Evolutionary conservation across 2,113 vertebrate species (phyloP), one percentile per base, ranked within the genome.

Genomic region (Zosterops japonicus): DNA sequence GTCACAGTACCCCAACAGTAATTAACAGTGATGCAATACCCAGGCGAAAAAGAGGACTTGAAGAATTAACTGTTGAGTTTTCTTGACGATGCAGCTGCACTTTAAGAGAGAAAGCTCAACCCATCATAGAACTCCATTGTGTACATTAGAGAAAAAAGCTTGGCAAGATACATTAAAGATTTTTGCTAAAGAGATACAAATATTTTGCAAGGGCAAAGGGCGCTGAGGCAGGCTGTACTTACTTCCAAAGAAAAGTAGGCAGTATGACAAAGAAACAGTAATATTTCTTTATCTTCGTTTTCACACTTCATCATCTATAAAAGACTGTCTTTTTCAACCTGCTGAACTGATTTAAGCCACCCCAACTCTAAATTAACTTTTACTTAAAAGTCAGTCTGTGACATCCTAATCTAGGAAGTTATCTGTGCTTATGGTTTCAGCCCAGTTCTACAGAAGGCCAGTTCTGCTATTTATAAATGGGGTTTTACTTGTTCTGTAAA

Each of bases 21-120:
- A 97, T 97, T 98, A 97, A 97, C 93, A 87, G 95, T 97, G 97
- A 97, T 96, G 96, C 95, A 97, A 98, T 97, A 97, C 96, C 95
- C 96, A 97, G 96, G 96, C 87, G 97, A 96, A 97, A 96, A 95
- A 96, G 89, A 89, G 74, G 86, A 94, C 95, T 97, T 96, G 77
- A 97, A 96, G 95, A 96, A 96, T 95, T 92, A 95, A 96, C 95
- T 97, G 97, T 87, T 93, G 91, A 92, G 88, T 92, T 87, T 92
- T 95, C 93, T 76, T 92, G 49, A 95, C 78, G 93, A 96, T 69
- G 68, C 87, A 95, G 93, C 94, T 95, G 94, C 91, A 88, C 85
- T 87, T 93, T 93, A 39, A 88, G 61, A 77, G 91, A 88, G 87
- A 94, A 96, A 93, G 70, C 90, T 96, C 95, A 78, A 83, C 91